Conservation (phyloP, 2,797 vertebrate genomes). For the Luscinia megarhynchos region DNA sequence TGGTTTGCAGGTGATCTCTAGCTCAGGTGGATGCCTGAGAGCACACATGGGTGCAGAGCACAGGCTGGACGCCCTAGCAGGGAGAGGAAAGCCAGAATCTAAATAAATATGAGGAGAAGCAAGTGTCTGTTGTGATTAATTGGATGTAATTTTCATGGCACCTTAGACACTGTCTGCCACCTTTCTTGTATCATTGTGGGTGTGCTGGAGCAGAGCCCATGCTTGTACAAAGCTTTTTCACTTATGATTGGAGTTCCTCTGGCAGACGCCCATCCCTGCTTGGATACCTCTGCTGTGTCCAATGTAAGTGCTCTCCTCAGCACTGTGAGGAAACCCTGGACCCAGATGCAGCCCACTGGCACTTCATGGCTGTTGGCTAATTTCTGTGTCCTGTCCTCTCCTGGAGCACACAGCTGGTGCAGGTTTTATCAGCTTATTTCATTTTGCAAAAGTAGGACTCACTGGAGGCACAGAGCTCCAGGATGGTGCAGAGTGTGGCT, state of each 20-base stretch:
- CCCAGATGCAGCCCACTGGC: neutral
- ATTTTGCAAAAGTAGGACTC: neutral
- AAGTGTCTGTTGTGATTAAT: neutral
- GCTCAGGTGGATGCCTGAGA: neutral
- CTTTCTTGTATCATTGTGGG: neutral
- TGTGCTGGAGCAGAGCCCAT: neutral
- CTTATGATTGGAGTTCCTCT: neutral
- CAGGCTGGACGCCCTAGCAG: neutral
- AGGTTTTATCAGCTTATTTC: neutral
- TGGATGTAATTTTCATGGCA: neutral
- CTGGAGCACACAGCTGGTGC: neutral
- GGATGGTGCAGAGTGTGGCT: neutral
- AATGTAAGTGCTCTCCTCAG: neutral
- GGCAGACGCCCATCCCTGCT: neutral
- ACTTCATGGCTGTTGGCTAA: neutral
- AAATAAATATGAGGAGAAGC: neutral
- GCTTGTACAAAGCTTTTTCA: neutral
- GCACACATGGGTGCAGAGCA: fast-evolving
- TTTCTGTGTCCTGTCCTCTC: neutral
- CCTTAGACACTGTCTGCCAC: neutral
- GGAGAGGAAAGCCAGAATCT: neutral
- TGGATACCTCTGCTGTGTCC: neutral
- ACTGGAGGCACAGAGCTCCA: neutral
- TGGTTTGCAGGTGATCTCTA: neutral
- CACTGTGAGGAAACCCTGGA: neutral